Evolutionary conservation across 2,888 invertebrate species (phyloP), one percentile per base, ranked within the genome.

Genomic region (Alentia gelatinosa): DNA sequence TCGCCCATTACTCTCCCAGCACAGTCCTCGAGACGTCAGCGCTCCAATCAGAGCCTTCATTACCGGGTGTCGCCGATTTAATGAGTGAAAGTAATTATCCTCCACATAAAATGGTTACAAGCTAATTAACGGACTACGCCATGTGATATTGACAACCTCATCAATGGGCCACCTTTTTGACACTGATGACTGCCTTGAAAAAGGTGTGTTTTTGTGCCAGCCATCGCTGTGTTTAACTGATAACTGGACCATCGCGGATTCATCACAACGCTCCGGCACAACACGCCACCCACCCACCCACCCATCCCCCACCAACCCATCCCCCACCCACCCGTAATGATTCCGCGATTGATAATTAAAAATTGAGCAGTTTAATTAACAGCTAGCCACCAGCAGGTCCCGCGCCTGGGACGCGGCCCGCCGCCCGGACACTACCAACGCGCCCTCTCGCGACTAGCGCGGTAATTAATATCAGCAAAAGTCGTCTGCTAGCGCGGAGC

Each of bases 321-420:
- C 63, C 75, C 35, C 12, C 37, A 19, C 7, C 37, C 37, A 1
- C 39, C 79, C 30, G 47, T 86, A 86, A 86, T 50, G 86, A 50
- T 86, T 86, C 47, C 15, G 30, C 30, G 86, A 86, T 86, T 86
- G 86, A 86, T 86, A 86, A 86, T 86, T 86, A 86, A 86, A 86
- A 86, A 86, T 86, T 86, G 50, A 86, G 86, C 47, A 79, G 37
- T 86, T 86, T 86, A 86, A 86, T 86, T 86, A 86, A 86, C 86
- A 39, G 79, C 79, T 35, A 79, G 79, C 79, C 79, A 79, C 79
- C 79, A 19, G 3, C 74, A 33, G n/a, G 47, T 7, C 5, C 47
- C 30, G 42, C 47, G 4, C n/a, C 68, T 26, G 75, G 75, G 75
- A 56, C 3, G 1, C 75, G 39, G 7, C 37, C 83, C 37, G 26